Evolutionary conservation across 2,113 vertebrate species (phyloP), one percentile per base, ranked within the genome.

Genomic region (Eulemur macaco): DNA sequence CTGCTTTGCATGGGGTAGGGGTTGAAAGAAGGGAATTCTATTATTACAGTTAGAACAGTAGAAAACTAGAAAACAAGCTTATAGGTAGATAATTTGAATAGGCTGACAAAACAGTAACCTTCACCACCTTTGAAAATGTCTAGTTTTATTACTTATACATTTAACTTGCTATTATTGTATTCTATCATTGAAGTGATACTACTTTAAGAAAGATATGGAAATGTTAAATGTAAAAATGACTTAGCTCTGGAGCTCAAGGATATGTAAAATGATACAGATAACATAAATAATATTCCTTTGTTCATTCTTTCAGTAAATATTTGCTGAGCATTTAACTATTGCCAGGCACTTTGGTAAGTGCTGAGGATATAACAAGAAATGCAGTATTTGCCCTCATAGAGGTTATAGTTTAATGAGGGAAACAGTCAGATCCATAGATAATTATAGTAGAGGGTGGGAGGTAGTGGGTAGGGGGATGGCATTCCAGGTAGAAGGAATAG

Each of bases 161-260:
- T 93, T 95, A 93, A 77, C n/a, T 92, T 89, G 29, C 86, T 45
- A 77, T 97, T 91, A 82, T 91, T 95, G 74, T 77, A 82, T 94
- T 74, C 39, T 92, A 0, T 95, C 34, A 94, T 63, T 63, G n/a
- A 96, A 95, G 42, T 96, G 21, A 73, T 94, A 73, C 3, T 91
- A 42, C 8, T 86, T 54, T 90, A 95, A 91, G 56, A 85, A 76
- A 84, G 9, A 45, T 74, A 58, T 15, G 25, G 11, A 87, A 84
- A 66, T 96, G n/a, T 90, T 86, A 86, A 8, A 47, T 77, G 4
- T 91, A 86, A 88, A 96, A 92, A 52, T 96, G 34, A 94, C 37
- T 92, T 90, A 91, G 37, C 50, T 90, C 1, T 84, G 50, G 83
- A 89, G 34, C 66, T 94, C 34, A 89, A 60, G 52, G 23, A 45